phyloP scores from a whole-genome alignment of 2,113 vertebrate species.

The Nibea albiflora region DNA sequence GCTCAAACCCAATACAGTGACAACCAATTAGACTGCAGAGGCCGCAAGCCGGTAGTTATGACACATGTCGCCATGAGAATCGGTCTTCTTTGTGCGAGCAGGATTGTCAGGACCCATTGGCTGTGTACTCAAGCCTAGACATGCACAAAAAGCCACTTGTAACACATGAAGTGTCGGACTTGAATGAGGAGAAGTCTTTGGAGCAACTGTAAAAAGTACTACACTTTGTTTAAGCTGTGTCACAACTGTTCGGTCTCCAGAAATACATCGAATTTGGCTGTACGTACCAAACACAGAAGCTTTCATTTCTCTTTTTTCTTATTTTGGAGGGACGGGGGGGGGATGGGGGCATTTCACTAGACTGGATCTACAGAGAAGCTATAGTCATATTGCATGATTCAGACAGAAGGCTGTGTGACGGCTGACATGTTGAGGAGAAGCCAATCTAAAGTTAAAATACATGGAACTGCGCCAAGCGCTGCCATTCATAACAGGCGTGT shows the following conservation, averaged over 20 bases:
- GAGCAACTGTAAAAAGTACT: conserved; percentile 2
- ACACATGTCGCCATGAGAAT: conserved; percentile 40
- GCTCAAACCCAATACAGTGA: conserved; percentile 1
- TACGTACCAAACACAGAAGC: conserved; percentile 20
- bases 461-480: conserved; percentile 32
- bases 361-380: conserved; percentile 16
- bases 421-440: conserved; percentile 28
- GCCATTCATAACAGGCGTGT: conserved; percentile 41
- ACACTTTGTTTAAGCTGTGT: conserved; percentile 25
- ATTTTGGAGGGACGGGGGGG: background rate
- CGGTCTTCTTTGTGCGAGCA: conserved; percentile 42
- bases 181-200: background rate
- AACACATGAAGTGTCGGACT: conserved; percentile 28
- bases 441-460: conserved; percentile 33
- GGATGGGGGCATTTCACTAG: conserved; percentile 5
- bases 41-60: background rate
- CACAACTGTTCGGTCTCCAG: conserved; percentile 24
- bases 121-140: conserved; percentile 43
- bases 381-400: conserved; percentile 24
- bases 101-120: conserved; percentile 49
- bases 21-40: background rate
- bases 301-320: conserved; percentile 55
- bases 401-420: conserved; percentile 32
- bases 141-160: conserved; percentile 35
- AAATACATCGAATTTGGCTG: conserved; percentile 28